These are phyloP conservation scores for Philopotamus ludificatus DNA, from an alignment of 1,140 invertebrate genomes.

Conservation along the genomic window DNA sequence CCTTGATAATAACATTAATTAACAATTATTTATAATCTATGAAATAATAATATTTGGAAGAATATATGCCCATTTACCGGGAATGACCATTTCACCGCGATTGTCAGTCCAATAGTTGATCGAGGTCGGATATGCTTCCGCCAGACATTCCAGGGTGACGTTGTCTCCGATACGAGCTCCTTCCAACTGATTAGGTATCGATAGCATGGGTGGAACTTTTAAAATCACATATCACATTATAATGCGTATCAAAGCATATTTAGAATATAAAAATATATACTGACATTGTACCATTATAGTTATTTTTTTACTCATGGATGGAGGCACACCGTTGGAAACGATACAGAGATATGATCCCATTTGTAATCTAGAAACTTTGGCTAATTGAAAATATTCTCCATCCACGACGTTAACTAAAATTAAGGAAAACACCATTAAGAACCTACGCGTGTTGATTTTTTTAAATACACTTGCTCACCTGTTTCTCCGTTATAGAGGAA, in stretches of 20 bases:
- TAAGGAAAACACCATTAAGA: background rate
- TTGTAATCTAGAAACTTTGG: constrained; percentile 84
- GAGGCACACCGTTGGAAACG: constrained; percentile 82
- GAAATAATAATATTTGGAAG: constrained; percentile 34
- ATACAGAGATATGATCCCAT: constrained; percentile 90
- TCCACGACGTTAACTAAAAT: constrained; percentile 80
- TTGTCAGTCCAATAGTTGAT: constrained; percentile 89
- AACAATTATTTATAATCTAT: too few relatives aligned
- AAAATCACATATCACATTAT: background rate
- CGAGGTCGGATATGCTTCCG: constrained; percentile 83
- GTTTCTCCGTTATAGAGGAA: constrained; percentile 75
- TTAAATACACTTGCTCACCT: constrained; percentile 51
- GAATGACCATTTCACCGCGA: constrained; percentile 83
- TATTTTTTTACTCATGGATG: constrained; percentile 82
- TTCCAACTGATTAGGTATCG: constrained; percentile 82
- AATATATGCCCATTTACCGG: constrained; percentile 58
- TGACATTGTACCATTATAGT: constrained; percentile 86
- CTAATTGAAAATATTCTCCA: constrained; percentile 79
- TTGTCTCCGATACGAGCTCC: constrained; percentile 80
- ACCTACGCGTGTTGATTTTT: background rate
- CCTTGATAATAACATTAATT: background rate
- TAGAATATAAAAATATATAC: constrained; percentile 49
- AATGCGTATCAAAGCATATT: background rate
- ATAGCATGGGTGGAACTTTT: constrained; percentile 84
- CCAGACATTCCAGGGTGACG: constrained; percentile 80